A percentile compares a stretch with the other conserved stretches of the same genome.
phyloP scores from a whole-genome alignment of 2,797 vertebrate genomes.

The Sebastes minor region DNA sequence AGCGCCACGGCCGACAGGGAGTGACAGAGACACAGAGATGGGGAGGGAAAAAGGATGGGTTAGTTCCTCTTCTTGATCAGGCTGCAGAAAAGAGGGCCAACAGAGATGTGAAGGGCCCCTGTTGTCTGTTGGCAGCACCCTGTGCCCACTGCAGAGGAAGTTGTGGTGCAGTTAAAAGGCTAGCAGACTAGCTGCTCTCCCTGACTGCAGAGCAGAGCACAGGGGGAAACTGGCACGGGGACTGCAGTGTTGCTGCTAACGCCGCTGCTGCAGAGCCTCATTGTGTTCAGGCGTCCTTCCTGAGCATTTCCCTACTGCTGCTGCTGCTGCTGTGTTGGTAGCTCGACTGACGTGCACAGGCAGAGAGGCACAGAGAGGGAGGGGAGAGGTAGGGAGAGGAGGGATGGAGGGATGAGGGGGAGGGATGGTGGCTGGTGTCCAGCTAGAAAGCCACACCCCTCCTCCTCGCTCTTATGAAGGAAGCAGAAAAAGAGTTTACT shows the following conservation, averaged over 20 bases:
- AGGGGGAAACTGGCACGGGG: constrained; percentile 39
- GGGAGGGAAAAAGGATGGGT: constrained; percentile 60
- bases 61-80: constrained; percentile 65
- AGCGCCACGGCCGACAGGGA: constrained; percentile 57
- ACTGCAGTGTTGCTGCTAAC: constrained; percentile 57
- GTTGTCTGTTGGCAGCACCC: constrained; percentile 66
- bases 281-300: constrained; percentile 65
- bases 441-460: constrained; percentile 81
- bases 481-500: constrained; percentile 66
- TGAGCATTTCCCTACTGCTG: constrained; percentile 56
- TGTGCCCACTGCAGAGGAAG: constrained; percentile 61
- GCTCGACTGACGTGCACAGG: constrained; percentile 73
- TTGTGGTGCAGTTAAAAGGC: constrained; percentile 61
- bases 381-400: constrained; percentile 54
- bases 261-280: constrained; percentile 70
- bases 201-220: constrained; percentile 52
- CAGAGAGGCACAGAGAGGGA: constrained; percentile 60
- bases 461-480: constrained; percentile 59
- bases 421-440: constrained; percentile 77
- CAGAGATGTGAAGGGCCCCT: constrained; percentile 66
- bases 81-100: constrained; percentile 54
- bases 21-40: constrained; percentile 37
- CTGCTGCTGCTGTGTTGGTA: constrained; percentile 47
- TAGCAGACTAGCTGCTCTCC: constrained; percentile 49
- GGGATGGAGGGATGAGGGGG: constrained; percentile 70